These are phyloP conservation scores for Cetoscarus ocellatus DNA, from an alignment of 2,797 vertebrate genomes.

Conservation along the genomic window DNA sequence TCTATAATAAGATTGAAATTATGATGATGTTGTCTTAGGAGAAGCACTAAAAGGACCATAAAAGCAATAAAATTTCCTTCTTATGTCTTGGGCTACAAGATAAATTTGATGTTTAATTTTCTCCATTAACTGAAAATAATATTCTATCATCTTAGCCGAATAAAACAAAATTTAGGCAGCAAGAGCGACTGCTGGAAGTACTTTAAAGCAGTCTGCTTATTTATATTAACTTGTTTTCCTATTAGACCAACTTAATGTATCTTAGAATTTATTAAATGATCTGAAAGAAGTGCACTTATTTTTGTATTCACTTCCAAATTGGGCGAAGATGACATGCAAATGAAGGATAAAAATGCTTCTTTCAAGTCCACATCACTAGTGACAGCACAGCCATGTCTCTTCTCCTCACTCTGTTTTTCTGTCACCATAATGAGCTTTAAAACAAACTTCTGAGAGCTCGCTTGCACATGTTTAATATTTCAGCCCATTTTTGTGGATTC, in stretches of 20 bases:
- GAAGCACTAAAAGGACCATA: too few species aligned
- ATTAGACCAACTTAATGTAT: not conserved
- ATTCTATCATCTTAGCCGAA: too few species aligned
- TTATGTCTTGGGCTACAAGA: too few species aligned
- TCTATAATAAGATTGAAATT: too few species aligned
- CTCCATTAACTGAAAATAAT: too few species aligned
- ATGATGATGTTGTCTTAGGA: too few species aligned
- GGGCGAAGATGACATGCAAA: not conserved
- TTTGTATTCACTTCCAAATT: not conserved
- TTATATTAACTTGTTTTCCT: not conserved
- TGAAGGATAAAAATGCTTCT: not conserved
- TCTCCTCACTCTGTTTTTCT: conserved; percentile 9
- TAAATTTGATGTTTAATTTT: too few species aligned
- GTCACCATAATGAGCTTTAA: conserved; percentile 22
- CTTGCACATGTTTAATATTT: conserved; percentile 14
- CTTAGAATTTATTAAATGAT: not conserved
- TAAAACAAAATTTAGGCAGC: too few species aligned
- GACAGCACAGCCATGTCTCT: not conserved
- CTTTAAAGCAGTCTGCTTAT: not conserved
- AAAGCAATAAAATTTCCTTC: too few species aligned
- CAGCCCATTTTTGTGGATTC: conserved; percentile 9
- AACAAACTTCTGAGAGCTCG: conserved; percentile 10
- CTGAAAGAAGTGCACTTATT: not conserved
- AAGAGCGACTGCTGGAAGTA: too few species aligned
- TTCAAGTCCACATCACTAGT: not conserved